phyloP scores from a whole-genome alignment of 2,797 vertebrate genomes.

The Rhinophrynus dorsalis region DNA sequence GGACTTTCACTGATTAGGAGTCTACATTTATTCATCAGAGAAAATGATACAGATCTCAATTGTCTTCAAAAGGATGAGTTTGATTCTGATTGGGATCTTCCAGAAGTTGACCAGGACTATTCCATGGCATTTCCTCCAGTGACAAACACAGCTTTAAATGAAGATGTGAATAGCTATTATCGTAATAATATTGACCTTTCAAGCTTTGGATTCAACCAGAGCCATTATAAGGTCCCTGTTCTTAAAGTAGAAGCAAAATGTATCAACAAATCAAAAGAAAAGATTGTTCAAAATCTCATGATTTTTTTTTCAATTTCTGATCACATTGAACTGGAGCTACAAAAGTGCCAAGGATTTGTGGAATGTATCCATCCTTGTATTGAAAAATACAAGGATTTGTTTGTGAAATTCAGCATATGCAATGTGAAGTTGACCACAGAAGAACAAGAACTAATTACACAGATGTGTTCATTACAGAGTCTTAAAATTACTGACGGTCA shows the following conservation, averaged over 20 bases:
- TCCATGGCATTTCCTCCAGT: slow-evolving; percentile 6
- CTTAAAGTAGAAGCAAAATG: not conserved
- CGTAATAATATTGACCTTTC: slow-evolving; percentile 9
- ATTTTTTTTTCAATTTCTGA: slow-evolving; percentile 45
- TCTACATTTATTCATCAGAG: not conserved
- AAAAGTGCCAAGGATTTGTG: slow-evolving; percentile 5
- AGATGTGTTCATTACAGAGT: slow-evolving; percentile 46
- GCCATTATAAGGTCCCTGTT: slow-evolving; percentile 2
- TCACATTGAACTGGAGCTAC: slow-evolving; percentile 38
- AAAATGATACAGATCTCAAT: not conserved
- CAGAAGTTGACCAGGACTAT: slow-evolving; percentile 36
- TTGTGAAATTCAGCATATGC: slow-evolving; percentile 36
- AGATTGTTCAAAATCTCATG: slow-evolving; percentile 26
- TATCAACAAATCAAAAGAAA: not conserved
- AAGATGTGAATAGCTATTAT: no score
- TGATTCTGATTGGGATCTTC: slow-evolving; percentile 8
- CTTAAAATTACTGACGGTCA: slow-evolving; percentile 37
- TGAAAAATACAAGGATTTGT: slow-evolving; percentile 27
- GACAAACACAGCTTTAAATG: no score
- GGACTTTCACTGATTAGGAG: slow-evolving; percentile 8
- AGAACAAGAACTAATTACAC: slow-evolving; percentile 51
- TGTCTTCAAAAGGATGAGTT: not conserved
- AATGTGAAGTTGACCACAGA: not conserved
- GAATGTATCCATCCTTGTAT: slow-evolving; percentile 46
- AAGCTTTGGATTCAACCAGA: not conserved